phyloP scores from a whole-genome alignment of 35 echinoderm and acorn worm genomes.

The Patiria miniata region DNA sequence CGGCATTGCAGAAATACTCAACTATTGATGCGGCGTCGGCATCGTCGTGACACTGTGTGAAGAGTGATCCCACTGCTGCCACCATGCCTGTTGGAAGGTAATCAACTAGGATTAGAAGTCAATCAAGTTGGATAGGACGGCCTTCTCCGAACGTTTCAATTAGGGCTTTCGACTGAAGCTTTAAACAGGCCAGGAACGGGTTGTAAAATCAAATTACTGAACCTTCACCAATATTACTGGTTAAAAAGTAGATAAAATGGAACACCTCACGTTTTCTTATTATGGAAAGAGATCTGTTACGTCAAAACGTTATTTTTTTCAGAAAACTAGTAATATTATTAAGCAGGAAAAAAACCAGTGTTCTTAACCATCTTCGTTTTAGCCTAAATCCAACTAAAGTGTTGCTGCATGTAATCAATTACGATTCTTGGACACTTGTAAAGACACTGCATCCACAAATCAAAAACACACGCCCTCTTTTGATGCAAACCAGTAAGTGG shows the following conservation, averaged over 20 bases:
- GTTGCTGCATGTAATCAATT: too few species aligned
- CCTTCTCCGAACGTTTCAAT: neutral
- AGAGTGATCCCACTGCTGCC: slow-evolving; percentile 53
- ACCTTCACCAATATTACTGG: neutral
- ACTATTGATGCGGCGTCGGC: slow-evolving; percentile 43
- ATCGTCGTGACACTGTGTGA: slow-evolving; percentile 83
- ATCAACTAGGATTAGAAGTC: slow-evolving; percentile 13
- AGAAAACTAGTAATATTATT: too few species aligned
- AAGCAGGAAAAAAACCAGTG: too few species aligned
- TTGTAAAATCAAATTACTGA: neutral
- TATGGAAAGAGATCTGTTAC: neutral
- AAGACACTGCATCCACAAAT: too few species aligned
- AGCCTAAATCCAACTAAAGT: too few species aligned
- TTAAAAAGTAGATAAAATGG: neutral
- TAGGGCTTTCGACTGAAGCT: neutral
- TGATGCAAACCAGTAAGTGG: too few species aligned
- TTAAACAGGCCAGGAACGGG: neutral
- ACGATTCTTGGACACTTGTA: too few species aligned
- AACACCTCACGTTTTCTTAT: neutral
- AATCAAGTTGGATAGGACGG: neutral
- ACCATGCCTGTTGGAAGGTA: slow-evolving; percentile 61
- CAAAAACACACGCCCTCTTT: too few species aligned
- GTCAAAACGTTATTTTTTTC: too few species aligned
- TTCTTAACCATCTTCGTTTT: too few species aligned
- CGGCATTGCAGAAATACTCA: slow-evolving; percentile 77